Evolutionary conservation across 2,888 invertebrate species (phyloP), one percentile per base, ranked within the genome.

Genomic region (Emesis furor): DNA sequence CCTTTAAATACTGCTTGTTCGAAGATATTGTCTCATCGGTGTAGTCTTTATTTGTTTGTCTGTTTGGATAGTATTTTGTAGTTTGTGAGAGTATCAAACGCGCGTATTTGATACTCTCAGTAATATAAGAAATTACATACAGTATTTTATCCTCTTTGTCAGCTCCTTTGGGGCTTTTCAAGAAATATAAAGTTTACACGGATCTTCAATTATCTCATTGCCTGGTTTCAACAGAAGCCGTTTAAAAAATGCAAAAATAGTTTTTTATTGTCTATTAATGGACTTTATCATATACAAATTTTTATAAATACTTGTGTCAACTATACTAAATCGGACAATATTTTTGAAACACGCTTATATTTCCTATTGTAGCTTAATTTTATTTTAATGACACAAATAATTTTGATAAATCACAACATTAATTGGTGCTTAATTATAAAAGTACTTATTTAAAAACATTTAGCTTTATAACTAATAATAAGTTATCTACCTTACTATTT

Each of bases 381-480:
- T 65, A 62, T 65, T 65, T 32, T 65, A 32, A 65, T 65, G 10
- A 5, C 12, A 32, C 12, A 8, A 32, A 32, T 32, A n/a, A n/a
- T n/a, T 32, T 32, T 65, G 65, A 65, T 32, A 65, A 65, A 30
- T 30, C 65, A 30, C 65, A 30, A 65, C 65, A 30, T 65, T 65
- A 65, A 65, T 32, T 65, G 12, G 12, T 65, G 14, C 14, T 32
- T 30, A 12, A 14, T 62, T 62, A 12, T 51, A 51, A 0, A 51
- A 51, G 42, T 42, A n/a, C 51, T n/a, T 5, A 51, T 51, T 4
- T 51, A 51, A 5, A 51, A 51, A 51, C 6, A n/a, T n/a, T 51
- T 51, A 51, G 51, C 51, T 51, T 51, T 51, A n/a, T 51, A n/a
- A 51, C 51, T n/a, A 51, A 51, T 51, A 51, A 42, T 51, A n/a